Conservation (phyloP, 2,113 vertebrate genomes). For the Misgurnus anguillicaudatus region DNA sequence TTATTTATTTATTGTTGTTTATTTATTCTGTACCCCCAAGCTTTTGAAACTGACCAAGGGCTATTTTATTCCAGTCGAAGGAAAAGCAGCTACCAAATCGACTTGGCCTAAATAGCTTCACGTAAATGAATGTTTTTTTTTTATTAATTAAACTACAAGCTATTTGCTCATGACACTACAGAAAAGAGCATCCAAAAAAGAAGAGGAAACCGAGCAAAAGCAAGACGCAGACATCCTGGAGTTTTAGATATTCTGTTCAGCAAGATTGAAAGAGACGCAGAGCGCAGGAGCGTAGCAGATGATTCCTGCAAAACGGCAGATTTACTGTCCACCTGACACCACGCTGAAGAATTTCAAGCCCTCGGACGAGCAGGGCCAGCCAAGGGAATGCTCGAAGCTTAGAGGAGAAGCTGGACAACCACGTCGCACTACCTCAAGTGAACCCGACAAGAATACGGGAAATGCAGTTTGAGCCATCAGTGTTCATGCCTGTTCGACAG, state of each 20-base stretch:
- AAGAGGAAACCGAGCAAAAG: neutral
- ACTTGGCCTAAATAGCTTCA: neutral
- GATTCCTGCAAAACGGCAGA: constrained; percentile 35
- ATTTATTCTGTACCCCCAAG: constrained; percentile 35
- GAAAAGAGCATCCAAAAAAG: neutral
- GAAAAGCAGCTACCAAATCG: constrained; percentile 31
- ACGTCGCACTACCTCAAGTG: constrained; percentile 13
- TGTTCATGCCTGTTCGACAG: neutral
- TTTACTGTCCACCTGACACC: constrained; percentile 47
- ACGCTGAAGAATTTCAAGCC: constrained; percentile 14
- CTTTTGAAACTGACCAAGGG: constrained; percentile 30
- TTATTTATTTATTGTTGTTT: constrained; percentile 56
- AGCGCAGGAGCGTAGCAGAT: constrained; percentile 30
- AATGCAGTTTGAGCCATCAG: neutral
- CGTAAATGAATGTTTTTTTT: neutral
- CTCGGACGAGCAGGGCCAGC: constrained; percentile 4
- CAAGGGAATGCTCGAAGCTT: neutral
- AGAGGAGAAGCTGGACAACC: neutral
- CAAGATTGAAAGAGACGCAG: constrained; percentile 33
- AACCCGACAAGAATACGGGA: constrained; percentile 1
- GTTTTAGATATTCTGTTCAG: constrained; percentile 45
- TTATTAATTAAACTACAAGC: neutral
- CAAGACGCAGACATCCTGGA: constrained; percentile 13
- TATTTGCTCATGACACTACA: constrained; percentile 11
- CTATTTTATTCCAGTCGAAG: constrained; percentile 19